Evolutionary conservation across 2,797 vertebrate species (phyloP).

Genomic region (Echeneis naucrates): DNA sequence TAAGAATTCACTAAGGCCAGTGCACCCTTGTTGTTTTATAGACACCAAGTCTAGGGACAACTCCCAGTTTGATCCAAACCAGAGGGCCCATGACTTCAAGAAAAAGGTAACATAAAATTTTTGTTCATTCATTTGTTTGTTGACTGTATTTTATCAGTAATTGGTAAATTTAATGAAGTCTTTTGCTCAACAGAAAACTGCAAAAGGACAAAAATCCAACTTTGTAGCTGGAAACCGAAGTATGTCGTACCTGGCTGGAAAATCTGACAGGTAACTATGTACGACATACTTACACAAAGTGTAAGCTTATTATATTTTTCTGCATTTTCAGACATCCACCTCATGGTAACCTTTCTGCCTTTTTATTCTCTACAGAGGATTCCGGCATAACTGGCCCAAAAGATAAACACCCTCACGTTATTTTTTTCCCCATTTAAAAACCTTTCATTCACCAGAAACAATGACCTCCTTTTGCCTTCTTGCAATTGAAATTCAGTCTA

Average conservation of each 20-base stretch:
- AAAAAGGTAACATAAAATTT: conserved; percentile 75
- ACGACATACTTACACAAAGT: too few species aligned
- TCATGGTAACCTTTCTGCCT: conserved; percentile 12
- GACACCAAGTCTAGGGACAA: conserved; percentile 85
- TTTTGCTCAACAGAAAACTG: conserved; percentile 72
- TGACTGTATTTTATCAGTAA: background rate
- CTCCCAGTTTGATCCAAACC: conserved; percentile 91
- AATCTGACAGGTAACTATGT: conserved; percentile 88
- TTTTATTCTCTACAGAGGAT: conserved; percentile 84
- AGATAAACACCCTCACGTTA: conserved; percentile 82
- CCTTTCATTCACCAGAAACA: conserved; percentile 19
- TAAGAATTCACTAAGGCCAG: background rate
- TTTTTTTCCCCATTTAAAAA: conserved; percentile 29
- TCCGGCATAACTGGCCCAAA: conserved; percentile 93
- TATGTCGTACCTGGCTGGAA: conserved; percentile 91
- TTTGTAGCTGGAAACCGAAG: conserved; percentile 86
- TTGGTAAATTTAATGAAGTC: background rate
- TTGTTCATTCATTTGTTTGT: background rate
- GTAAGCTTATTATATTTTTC: background rate
- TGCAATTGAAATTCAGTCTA: conserved; percentile 29
- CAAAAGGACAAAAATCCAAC: conserved; percentile 76
- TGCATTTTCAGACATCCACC: conserved; percentile 2
- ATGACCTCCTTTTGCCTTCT: background rate
- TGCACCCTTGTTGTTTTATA: conserved; percentile 41
- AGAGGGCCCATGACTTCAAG: conserved; percentile 72